Evolutionary conservation across 2,888 invertebrate genomes (phyloP).

Genomic region (Nephrotoma appendiculata): DNA sequence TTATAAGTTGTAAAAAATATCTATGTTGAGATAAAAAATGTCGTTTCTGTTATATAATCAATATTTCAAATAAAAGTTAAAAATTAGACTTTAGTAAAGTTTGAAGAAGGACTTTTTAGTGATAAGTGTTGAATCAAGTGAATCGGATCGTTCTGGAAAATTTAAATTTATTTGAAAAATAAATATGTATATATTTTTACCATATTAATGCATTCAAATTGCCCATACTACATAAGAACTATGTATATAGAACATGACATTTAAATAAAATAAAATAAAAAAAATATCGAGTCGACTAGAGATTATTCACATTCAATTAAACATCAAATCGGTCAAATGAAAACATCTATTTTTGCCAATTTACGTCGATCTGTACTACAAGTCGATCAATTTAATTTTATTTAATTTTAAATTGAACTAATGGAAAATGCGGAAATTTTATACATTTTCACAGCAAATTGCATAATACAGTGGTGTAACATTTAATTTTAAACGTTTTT

Average conservation of each 20-base stretch:
- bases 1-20: not conserved
- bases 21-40: not conserved
- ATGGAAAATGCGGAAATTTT: not conserved
- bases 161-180: too few species aligned
- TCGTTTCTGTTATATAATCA: too few species aligned
- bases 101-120: not conserved
- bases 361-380: not conserved
- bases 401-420: not conserved
- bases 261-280: not conserved
- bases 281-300: not conserved
- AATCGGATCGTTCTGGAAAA: too few species aligned
- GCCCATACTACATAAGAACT: not conserved
- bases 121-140: too few species aligned
- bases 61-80: too few species aligned
- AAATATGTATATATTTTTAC: too few species aligned
- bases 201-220: too few species aligned
- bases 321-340: not conserved
- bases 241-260: not conserved
- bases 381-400: not conserved
- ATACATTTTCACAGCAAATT: not conserved
- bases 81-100: too few species aligned
- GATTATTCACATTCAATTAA: not conserved
- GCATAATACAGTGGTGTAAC: not conserved
- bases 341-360: not conserved
- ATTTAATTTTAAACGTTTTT: not conserved